Evolutionary conservation across 2,113 vertebrate species (phyloP).

Genomic region (Pyrgilauda ruficollis): DNA sequence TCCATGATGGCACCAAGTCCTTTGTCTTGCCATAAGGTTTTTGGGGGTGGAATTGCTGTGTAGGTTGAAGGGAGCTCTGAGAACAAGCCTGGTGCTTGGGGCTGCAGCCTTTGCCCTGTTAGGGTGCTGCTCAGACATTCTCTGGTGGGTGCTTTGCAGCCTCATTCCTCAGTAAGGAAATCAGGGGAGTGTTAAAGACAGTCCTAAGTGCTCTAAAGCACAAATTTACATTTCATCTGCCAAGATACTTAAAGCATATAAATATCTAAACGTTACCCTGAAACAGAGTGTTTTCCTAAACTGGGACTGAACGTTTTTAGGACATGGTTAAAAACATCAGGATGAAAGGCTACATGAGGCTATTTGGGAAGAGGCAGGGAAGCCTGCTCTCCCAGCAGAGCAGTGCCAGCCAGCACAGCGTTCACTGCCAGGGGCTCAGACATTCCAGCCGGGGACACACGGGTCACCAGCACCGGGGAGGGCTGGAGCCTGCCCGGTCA

Average conservation of each 20-base stretch:
- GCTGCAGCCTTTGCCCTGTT: neutral
- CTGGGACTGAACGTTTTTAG: neutral
- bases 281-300: neutral
- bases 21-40: neutral
- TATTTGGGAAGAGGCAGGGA: neutral
- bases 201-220: neutral
- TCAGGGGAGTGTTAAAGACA: neutral
- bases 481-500: rapidly evolving
- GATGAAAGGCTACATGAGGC: rapidly evolving
- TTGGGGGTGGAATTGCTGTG: neutral
- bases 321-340: neutral
- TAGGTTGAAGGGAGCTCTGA: neutral
- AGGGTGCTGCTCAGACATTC: neutral
- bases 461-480: neutral
- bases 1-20: rapidly evolving
- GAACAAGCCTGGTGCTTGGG: neutral
- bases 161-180: neutral
- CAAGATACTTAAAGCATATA: neutral
- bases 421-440: rapidly evolving
- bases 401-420: rapidly evolving
- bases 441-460: neutral
- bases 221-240: neutral
- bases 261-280: neutral
- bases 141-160: neutral
- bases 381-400: rapidly evolving